Evolutionary conservation across 2,888 invertebrate species (phyloP).

Genomic region (Macropis europaea): DNA sequence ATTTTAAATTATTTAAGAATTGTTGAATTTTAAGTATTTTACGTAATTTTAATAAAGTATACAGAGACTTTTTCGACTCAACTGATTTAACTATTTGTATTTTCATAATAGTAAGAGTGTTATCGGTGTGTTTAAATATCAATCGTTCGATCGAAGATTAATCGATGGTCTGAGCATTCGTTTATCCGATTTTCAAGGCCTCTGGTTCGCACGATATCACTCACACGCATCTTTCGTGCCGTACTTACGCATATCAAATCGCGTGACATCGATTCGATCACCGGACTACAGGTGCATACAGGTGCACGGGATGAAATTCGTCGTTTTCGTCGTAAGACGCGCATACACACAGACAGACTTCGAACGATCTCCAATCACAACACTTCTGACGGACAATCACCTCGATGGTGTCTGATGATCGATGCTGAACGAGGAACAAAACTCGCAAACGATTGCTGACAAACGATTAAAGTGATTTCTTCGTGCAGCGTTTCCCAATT

Average conservation of each 20-base stretch:
- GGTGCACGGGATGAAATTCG: slow-evolving; percentile 18
- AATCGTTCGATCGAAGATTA: too few species aligned
- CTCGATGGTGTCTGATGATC: slow-evolving; percentile 22
- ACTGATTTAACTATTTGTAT: too few species aligned
- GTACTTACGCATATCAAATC: slow-evolving; percentile 27
- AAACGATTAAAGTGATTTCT: not conserved
- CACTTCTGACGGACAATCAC: slow-evolving; percentile 27
- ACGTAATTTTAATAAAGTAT: too few species aligned
- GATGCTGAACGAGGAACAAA: slow-evolving; percentile 27
- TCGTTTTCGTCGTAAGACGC: slow-evolving; percentile 36
- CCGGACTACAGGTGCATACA: slow-evolving; percentile 14
- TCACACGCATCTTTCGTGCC: slow-evolving; percentile 6
- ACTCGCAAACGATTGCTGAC: not conserved
- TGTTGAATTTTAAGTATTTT: too few species aligned
- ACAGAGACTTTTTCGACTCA: too few species aligned
- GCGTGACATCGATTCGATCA: slow-evolving; percentile 8
- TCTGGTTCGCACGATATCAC: slow-evolving; percentile 2
- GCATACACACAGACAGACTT: slow-evolving; percentile 10
- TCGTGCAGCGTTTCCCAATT: slow-evolving; percentile 42
- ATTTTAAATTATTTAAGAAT: too few species aligned
- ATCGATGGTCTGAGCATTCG: too few species aligned
- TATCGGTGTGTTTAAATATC: not conserved
- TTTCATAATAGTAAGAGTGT: too few species aligned
- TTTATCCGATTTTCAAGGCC: too few species aligned
- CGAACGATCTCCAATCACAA: slow-evolving; percentile 7